Base-by-base conservation (phyloP, 2,888 invertebrate genomes). In the Diarsia rubi region DNA sequence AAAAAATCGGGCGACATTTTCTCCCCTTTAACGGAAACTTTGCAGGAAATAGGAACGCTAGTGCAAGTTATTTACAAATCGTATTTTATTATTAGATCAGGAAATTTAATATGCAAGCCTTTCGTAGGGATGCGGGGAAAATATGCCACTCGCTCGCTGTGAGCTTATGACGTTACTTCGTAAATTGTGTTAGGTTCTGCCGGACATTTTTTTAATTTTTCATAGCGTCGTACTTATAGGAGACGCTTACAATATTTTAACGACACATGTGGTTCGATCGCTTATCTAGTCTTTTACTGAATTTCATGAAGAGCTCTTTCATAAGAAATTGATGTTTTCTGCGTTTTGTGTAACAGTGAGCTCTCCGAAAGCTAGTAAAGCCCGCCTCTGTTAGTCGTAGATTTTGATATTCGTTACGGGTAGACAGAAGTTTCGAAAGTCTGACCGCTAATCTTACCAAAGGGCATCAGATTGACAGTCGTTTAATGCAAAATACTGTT, bases 1-100 rank as follows among this genome's bases (percentile, higher is more conserved):
- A 62, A 19, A 60, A n/a, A 42, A 42, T 37, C n/a, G 1, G n/a
- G 14, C 62, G n/a, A 62, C 62, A 62, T 62, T 62, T n/a, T 1
- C n/a, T 24, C 62, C 57, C 54, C 57, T 57, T 72, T 27, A 19
- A 9, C 73, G 57, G 57, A 73, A 21, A 37, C 24, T 59, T 37
- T 16, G 12, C 47, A 59, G 59, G 73, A 73, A 73, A 73, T 73
- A 57, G 27, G 37, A 37, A 12, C 57, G 73, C 27, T 21, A 42
- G 21, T 37, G 47, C 72, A n/a, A 59, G 37, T 47, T 72, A 57
- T 44, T 21, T 31, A 42, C 9, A 54, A 72, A 72, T 44, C 31
- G 54, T 54, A 70, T 24, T 57, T 72, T 72, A 54, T 49, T 74
- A 49, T 49, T 60, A 19, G 44, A 74, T 73, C n/a, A 31, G 60